Evolutionary conservation across 2,113 vertebrate genomes (phyloP), one percentile per base, ranked within the genome.

Genomic region (Ramphastos sulfuratus): DNA sequence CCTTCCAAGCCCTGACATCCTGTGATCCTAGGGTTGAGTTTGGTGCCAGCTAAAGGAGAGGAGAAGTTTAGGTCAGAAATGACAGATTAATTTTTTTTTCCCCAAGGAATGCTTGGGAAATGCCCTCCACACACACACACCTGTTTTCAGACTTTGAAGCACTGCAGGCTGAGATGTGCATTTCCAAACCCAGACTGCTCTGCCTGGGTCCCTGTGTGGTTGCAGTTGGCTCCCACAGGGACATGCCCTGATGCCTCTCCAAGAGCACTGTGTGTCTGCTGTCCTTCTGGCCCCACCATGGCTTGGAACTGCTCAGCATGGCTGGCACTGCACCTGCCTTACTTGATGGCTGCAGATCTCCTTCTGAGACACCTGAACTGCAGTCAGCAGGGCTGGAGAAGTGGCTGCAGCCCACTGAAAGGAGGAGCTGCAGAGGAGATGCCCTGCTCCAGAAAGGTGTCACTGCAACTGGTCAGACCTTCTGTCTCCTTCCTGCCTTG

Each of bases 401-500:
- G 27, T 20, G 33, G 24, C 76, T 79, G n/a, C 69, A 33, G 69
- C 35, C 6, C 1, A 0, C 52, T 58, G 52, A 1, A 5, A 44
- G 52, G n/a, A 9, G 65, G 50, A 81, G 56, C 73, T 50, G 5
- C 0, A 0, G 42, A 37, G 59, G 44, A 54, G 55, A 5, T 27
- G 65, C 20, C 2, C 2, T 31, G 25, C 60, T 85, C 46, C 55
- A 20, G 39, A 75, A 63, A 44, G 44, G 52, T 64, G 63, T 93
- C 54, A 90, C 92, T 18, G 61, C 33, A 5, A 52, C 25, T 27
- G 39, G 82, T 63, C 94, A 46, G 28, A 64, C 91, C 14, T 74
- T 92, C 81, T 74, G 54, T 80, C 48, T 96, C 94, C 95, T 90
- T 63, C 96, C 95, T 42, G 46, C 8, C 77, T 82, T 79, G 58